Conservation (phyloP, 1,140 invertebrate genomes). For the Eupeodes corollae region DNA sequence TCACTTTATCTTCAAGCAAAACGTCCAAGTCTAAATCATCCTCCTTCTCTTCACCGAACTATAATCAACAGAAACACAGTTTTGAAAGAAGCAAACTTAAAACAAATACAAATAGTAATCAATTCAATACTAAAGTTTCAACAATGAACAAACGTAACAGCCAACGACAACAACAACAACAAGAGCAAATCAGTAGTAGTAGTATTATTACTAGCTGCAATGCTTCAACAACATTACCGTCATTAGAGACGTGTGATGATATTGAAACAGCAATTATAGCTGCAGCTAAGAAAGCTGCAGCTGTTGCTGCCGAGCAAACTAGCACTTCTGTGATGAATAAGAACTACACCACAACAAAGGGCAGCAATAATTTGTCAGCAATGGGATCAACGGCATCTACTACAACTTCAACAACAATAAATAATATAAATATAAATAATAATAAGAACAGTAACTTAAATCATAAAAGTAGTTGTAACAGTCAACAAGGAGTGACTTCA, state of each 20-base stretch:
- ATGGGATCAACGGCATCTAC: constrained; percentile 6
- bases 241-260: constrained; percentile 30
- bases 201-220: constrained; percentile 6
- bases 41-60: background rate
- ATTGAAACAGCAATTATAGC: constrained; percentile 33
- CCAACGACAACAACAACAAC: background rate
- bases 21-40: no score
- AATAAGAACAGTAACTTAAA: background rate
- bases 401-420: constrained; percentile 21
- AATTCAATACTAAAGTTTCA: no score
- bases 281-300: constrained; percentile 24
- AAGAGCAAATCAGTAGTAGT: background rate
- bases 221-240: constrained; percentile 12
- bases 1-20: no score
- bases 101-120: background rate
- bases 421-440: constrained; percentile 21
- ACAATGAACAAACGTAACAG: no score
- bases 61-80: background rate
- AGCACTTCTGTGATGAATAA: no score
- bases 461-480: constrained; percentile 2
- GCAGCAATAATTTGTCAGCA: background rate
- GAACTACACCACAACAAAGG: no score
- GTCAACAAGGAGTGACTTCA: constrained; percentile 3
- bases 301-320: constrained; percentile 3
- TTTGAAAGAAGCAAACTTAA: background rate